Percentiles rank a stretch among this genome's conserved stretches.
Conservation (phyloP, 92 coral and sea anemone species). For the Virgularia gustaviana region DNA sequence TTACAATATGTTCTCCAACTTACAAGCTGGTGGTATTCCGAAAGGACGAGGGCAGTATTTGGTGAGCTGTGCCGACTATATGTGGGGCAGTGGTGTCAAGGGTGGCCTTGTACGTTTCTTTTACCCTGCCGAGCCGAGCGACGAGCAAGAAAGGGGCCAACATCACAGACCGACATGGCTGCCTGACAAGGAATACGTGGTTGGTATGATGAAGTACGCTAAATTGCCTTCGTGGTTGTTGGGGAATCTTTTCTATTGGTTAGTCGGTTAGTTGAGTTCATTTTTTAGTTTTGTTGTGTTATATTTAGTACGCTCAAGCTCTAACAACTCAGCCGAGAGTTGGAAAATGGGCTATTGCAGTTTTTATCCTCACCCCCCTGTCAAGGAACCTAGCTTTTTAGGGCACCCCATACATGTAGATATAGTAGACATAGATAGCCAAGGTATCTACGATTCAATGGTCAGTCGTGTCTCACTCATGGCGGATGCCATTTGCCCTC, state of each 20-base stretch:
- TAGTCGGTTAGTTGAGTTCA: constrained; percentile 62
- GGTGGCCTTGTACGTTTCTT: constrained; percentile 80
- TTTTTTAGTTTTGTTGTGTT: not conserved
- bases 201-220: constrained; percentile 66
- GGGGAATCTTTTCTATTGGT: constrained; percentile 69
- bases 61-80: constrained; percentile 84
- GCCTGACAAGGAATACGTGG: constrained; percentile 67
- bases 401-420: too few species aligned
- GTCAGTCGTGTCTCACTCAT: too few species aligned
- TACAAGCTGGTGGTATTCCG: constrained; percentile 19
- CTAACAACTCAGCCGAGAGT: not conserved
- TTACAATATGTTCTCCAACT: constrained; percentile 24
- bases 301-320: not conserved
- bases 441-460: too few species aligned
- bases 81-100: constrained; percentile 56
- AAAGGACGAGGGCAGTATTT: constrained; percentile 57
- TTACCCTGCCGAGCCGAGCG: constrained; percentile 60
- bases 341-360: not conserved
- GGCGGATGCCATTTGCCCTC: too few species aligned
- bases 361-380: too few species aligned
- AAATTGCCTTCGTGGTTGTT: constrained; percentile 69
- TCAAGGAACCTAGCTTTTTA: too few species aligned
- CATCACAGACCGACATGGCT: constrained; percentile 50
- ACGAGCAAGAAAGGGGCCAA: constrained; percentile 19
- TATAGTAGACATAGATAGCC: too few species aligned